A percentile compares a stretch with the other conserved stretches of the same genome.
These are phyloP conservation scores for Lepus oiostolus DNA, from an alignment of 2,797 vertebrate species.

Conservation along the genomic window DNA sequence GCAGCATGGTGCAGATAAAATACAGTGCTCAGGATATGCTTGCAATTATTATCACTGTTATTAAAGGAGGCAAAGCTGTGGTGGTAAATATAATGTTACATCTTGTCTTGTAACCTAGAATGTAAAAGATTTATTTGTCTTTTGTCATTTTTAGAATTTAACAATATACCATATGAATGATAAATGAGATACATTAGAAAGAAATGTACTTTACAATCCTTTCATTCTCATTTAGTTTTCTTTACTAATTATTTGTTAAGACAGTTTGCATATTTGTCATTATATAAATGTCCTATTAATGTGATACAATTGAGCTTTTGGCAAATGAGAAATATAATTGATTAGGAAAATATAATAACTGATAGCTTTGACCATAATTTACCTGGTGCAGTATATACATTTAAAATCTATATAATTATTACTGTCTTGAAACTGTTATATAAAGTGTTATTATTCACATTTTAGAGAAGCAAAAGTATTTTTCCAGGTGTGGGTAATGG, in stretches of 20 bases:
- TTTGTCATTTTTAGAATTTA: background rate
- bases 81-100: background rate
- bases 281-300: background rate
- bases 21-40: background rate
- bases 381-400: background rate
- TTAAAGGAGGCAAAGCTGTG: background rate
- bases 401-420: background rate
- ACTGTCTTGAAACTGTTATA: slow-evolving; percentile 25
- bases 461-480: slow-evolving; percentile 43
- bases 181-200: slow-evolving; percentile 25
- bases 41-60: background rate
- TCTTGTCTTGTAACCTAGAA: background rate
- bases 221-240: background rate
- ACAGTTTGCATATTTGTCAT: background rate
- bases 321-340: slow-evolving; percentile 10
- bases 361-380: background rate
- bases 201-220: background rate
- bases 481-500: slow-evolving; percentile 17
- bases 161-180: background rate
- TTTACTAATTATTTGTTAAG: slow-evolving; percentile 21
- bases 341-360: background rate
- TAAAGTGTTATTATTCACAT: background rate
- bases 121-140: background rate
- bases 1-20: background rate
- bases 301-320: background rate